Evolutionary conservation across 92 coral and sea anemone species (phyloP).

Genomic region (Phenganax subtilis): DNA sequence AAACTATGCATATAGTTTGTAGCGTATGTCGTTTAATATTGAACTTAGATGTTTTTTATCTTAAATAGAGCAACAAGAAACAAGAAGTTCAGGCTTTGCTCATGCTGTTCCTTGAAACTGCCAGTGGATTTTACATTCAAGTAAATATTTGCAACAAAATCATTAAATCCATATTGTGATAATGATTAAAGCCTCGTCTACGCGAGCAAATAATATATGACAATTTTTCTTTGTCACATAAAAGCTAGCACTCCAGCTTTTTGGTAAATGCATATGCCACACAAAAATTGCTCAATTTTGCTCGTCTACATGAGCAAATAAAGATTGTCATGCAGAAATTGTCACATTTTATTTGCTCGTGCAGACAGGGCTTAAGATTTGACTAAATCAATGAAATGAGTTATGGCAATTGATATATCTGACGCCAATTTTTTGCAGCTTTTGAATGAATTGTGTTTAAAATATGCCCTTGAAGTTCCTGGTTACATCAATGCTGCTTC

Average conservation of each 20-base stretch:
- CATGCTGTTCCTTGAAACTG: slow-evolving; percentile 82
- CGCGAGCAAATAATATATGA: not conserved
- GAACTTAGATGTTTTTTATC: not conserved
- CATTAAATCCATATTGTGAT: no score
- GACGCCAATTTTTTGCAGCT: slow-evolving; percentile 43
- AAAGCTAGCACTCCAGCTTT: no score
- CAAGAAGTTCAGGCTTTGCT: slow-evolving; percentile 81
- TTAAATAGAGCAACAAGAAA: slow-evolving; percentile 62
- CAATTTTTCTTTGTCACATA: not conserved
- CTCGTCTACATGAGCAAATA: not conserved
- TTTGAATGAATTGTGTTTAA: slow-evolving; percentile 83
- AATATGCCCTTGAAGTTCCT: slow-evolving; percentile 86
- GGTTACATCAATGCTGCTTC: slow-evolving; percentile 84
- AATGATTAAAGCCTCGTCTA: no score
- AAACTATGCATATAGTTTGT: slow-evolving; percentile 29
- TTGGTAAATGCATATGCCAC: no score
- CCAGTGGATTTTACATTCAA: slow-evolving; percentile 97
- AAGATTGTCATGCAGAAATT: not conserved
- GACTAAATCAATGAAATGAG: not conserved
- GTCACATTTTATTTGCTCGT: no score
- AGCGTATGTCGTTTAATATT: no score
- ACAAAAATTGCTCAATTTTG: no score
- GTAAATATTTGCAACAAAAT: slow-evolving; percentile 28
- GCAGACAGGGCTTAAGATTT: not conserved
- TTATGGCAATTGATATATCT: no score